phyloP scores from a whole-genome alignment of 2,113 vertebrate genomes.

The Pelecanoides urinatrix region DNA sequence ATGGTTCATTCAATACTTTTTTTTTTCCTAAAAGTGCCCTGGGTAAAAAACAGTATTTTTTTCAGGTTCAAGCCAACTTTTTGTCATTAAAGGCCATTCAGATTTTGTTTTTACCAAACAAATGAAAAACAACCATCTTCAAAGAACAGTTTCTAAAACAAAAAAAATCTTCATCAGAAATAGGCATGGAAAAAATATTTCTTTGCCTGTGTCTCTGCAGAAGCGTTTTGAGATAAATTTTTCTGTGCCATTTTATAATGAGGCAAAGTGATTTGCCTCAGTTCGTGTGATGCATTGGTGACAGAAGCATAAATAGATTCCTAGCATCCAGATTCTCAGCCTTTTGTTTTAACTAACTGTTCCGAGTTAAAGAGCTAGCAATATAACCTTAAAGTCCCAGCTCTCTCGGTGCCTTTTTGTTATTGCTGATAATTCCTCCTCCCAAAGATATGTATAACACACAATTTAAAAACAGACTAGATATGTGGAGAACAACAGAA shows the following conservation, averaged over 20 bases:
- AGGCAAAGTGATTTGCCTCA: neutral
- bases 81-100: neutral
- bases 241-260: neutral
- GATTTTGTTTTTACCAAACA: neutral
- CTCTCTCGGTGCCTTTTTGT: neutral
- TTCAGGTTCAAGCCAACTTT: neutral
- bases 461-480: neutral
- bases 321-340: neutral
- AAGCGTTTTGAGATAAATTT: neutral
- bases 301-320: neutral
- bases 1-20: neutral
- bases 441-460: neutral
- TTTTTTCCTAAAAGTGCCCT: neutral
- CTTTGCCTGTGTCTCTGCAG: neutral
- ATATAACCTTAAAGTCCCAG: neutral
- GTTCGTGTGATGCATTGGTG: neutral
- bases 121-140: neutral
- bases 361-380: neutral
- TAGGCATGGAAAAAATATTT: neutral
- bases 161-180: neutral
- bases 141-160: neutral
- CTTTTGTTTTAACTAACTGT: neutral
- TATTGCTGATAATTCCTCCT: neutral
- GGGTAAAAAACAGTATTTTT: neutral
- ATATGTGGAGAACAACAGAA: constrained; percentile 21